phyloP scores from a whole-genome alignment of 2,888 invertebrate genomes.

The Scaptomyza polygonia region DNA sequence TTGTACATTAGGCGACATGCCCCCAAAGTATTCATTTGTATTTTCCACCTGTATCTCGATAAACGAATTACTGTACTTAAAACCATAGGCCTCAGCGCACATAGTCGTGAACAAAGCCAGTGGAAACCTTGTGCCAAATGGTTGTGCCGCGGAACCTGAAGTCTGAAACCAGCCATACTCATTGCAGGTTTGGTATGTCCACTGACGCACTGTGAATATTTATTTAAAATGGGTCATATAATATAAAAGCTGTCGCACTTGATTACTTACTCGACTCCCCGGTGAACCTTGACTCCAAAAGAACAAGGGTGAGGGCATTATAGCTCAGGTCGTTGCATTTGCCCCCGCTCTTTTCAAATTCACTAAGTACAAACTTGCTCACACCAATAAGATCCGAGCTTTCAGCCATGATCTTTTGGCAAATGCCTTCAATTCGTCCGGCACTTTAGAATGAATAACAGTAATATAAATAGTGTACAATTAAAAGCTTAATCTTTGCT shows the following conservation, averaged over 20 bases:
- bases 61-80: constrained; percentile 64
- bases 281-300: constrained; percentile 57
- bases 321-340: constrained; percentile 79
- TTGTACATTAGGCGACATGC: constrained; percentile 83
- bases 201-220: constrained; percentile 85
- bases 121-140: constrained; percentile 85
- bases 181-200: constrained; percentile 93
- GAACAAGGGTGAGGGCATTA: constrained; percentile 50
- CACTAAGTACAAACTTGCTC: constrained; percentile 60
- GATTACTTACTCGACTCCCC: constrained; percentile 68
- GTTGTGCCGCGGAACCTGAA: constrained; percentile 86
- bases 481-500: constrained; percentile 10
- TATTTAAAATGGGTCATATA: neutral
- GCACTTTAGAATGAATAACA: constrained; percentile 45
- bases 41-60: constrained; percentile 64
- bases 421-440: constrained; percentile 74
- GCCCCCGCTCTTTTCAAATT: constrained; percentile 35
- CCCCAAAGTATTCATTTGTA: constrained; percentile 85
- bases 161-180: constrained; percentile 94
- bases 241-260: neutral
- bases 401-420: constrained; percentile 70
- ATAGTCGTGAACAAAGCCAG: constrained; percentile 69
- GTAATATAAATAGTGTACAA: neutral
- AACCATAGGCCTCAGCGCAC: constrained; percentile 80
- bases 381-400: constrained; percentile 74